Evolutionary conservation across 2,797 vertebrate genomes (phyloP), one percentile per base, ranked within the genome.

Genomic region (Lindbergichthys nudifrons): DNA sequence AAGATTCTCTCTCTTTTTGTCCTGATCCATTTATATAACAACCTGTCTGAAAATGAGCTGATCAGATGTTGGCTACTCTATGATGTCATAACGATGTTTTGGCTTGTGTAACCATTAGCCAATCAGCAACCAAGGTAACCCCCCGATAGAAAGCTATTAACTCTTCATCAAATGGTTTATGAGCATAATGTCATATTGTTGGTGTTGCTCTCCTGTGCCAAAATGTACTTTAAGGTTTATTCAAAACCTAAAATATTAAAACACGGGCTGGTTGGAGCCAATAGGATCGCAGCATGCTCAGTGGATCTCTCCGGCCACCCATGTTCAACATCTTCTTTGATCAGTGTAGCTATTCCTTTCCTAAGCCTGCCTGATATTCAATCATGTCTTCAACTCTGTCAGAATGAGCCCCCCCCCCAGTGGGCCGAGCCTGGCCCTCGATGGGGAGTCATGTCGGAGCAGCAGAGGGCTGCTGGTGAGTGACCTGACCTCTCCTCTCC

Each of bases 401-500:
- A 81, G 81, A 86, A 75, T 42, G 47, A 51, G 66, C 71, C 74
- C 42, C 88, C 75, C 80, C 30, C 71, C 74, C 42, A 60, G 16
- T 70, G 89, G 75, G 92, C 82, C 84, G 81, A 84, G 86, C 89
- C 60, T 73, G 72, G 84, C 83, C 85, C 88, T 62, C 87, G 84
- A 89, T 88, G 92, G 94, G 94, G 90, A n/a, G 73, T 90, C 88
- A 72, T 93, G 92, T 87, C 83, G 70, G 50, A 92, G 75, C 93
- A 87, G 90, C 85, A 13, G 71, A 86, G 86, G 90, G 75, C 90
- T 84, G 83, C 92, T 94, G 87, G 90, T 74, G 84, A 80, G 85
- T 70, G 79, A 70, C 48, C 82, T 93, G 93, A 95, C 92, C 93
- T 88, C 90, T 92, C 90, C 91, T 94, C 89, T 90, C 89, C 88